Percentiles rank a stretch among this genome's conserved stretches.
Evolutionary conservation across 2,888 invertebrate genomes (phyloP).

Genomic region (Noctua pronuba): DNA sequence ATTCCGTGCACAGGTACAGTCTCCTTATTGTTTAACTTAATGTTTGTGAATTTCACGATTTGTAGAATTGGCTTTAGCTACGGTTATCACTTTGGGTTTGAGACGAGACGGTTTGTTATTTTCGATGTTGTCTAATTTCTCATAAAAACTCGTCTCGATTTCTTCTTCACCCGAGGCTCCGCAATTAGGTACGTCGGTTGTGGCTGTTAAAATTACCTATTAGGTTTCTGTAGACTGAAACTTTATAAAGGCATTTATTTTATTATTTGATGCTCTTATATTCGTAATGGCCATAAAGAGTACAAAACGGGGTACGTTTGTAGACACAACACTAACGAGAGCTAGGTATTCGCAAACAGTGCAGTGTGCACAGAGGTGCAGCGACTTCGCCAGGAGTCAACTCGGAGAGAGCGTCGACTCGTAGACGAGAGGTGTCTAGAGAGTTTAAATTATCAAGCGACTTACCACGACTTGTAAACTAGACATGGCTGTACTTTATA

Average conservation of each 20-base stretch:
- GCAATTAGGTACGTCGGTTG: neutral
- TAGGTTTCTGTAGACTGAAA: neutral
- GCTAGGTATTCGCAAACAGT: constrained; percentile 46
- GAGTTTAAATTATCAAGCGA: constrained; percentile 76
- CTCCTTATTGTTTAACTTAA: constrained; percentile 37
- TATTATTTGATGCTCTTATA: neutral
- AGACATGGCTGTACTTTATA: constrained; percentile 50
- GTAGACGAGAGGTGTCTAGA: constrained; percentile 71
- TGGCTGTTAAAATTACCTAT: neutral
- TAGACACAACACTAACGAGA: constrained; percentile 26
- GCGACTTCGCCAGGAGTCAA: constrained; percentile 23
- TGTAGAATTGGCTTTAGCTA: constrained; percentile 21
- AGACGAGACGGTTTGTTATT: constrained; percentile 20
- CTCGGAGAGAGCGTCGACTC: constrained; percentile 73
- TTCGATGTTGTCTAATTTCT: constrained; percentile 14
- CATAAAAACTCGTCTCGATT: constrained; percentile 21
- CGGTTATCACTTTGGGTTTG: constrained; percentile 5
- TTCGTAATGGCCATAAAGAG: neutral
- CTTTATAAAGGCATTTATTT: neutral
- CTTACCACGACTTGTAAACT: constrained; percentile 57
- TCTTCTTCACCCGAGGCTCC: constrained; percentile 7
- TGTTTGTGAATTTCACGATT: constrained; percentile 30
- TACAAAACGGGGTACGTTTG: neutral
- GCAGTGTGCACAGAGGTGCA: constrained; percentile 50
- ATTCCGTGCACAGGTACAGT: constrained; percentile 44